A percentile compares a stretch with the other conserved stretches of the same genome.
Evolutionary conservation across 2,113 vertebrate genomes (phyloP).

Genomic region (Aythya baeri): DNA sequence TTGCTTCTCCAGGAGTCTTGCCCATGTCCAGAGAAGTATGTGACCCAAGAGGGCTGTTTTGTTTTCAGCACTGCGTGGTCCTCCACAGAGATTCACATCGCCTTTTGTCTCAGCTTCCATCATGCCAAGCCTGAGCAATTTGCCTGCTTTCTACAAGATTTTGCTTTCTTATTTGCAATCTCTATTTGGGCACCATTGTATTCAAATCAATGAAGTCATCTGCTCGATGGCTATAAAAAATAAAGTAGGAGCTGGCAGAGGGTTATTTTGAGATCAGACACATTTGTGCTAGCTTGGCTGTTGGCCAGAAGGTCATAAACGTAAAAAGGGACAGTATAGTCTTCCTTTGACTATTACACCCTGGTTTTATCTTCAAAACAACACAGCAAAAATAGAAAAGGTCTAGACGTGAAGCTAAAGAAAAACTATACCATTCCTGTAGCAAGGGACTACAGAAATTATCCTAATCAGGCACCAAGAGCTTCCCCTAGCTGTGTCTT

Average conservation of each 20-base stretch:
- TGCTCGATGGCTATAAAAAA: background rate
- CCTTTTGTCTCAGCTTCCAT: background rate
- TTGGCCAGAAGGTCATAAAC: background rate
- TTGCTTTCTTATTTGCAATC: background rate
- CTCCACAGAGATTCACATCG: rapidly evolving
- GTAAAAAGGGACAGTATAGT: background rate
- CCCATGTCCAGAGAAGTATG: background rate
- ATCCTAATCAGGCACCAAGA: background rate
- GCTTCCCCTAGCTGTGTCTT: background rate
- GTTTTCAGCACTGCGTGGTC: background rate
- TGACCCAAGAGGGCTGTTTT: background rate
- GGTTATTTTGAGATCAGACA: constrained; percentile 12
- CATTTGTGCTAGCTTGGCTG: background rate
- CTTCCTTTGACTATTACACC: background rate
- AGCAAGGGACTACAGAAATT: background rate
- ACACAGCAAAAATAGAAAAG: background rate
- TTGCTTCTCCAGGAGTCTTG: background rate
- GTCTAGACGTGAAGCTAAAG: background rate
- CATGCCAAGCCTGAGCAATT: background rate
- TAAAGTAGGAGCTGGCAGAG: background rate
- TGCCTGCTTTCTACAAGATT: background rate
- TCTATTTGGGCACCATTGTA: background rate
- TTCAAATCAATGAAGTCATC: background rate
- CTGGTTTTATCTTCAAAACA: background rate
- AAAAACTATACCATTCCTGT: background rate